Evolutionary conservation across 2,888 invertebrate genomes (phyloP).

Genomic region (Poecilobothrus nobilitatus): DNA sequence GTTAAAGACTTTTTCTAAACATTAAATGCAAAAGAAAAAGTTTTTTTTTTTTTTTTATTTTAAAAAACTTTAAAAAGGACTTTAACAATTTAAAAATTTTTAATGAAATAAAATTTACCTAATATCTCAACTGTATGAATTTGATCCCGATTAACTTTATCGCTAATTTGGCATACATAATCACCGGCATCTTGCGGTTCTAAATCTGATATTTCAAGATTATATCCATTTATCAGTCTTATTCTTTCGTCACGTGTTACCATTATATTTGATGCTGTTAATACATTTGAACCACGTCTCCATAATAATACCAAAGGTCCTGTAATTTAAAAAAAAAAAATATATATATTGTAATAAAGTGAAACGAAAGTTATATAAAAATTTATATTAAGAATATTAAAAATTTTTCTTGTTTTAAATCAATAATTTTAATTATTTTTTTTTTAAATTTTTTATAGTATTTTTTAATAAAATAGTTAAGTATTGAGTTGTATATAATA

Average conservation of each 20-base stretch:
- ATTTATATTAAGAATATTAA: background rate
- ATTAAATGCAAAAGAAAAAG: no score
- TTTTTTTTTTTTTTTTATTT: no score
- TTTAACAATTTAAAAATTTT: no score
- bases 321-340: conserved; percentile 32
- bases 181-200: conserved; percentile 59
- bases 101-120: conserved; percentile 37
- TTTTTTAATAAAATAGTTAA: no score
- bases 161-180: conserved; percentile 66
- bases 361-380: background rate
- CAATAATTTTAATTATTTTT: no score
- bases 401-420: background rate
- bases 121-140: conserved; percentile 64
- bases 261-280: conserved; percentile 64
- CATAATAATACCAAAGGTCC: conserved; percentile 60
- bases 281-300: conserved; percentile 60
- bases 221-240: conserved; percentile 60
- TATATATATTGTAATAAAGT: conserved; percentile 11
- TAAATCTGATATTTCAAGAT: conserved; percentile 61
- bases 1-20: no score
- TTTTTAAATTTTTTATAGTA: background rate
- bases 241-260: conserved; percentile 61
- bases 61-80: background rate
- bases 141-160: conserved; percentile 58
- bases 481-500: no score